These are phyloP conservation scores for Branchellion lobata DNA, from an alignment of 2,888 invertebrate genomes.

Conservation along the genomic window DNA sequence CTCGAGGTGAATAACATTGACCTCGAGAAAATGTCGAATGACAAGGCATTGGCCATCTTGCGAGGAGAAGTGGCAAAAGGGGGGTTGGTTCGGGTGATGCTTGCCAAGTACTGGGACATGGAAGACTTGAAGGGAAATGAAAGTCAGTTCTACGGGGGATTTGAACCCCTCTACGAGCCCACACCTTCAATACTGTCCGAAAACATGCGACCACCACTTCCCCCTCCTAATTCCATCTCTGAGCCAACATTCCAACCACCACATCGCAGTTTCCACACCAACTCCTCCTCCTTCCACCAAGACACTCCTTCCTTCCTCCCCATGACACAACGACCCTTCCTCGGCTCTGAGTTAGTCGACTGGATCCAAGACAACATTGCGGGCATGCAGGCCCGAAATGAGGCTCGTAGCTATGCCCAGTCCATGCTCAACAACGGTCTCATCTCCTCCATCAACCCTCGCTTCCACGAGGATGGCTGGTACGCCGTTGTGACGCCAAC, in stretches of 20 bases:
- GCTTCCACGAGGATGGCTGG: conserved; percentile 42
- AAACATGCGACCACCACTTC: neutral
- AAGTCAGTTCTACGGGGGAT: neutral
- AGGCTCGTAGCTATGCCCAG: conserved; percentile 43
- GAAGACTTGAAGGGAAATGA: neutral
- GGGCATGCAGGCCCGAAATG: conserved; percentile 37
- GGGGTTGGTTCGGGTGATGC: conserved; percentile 26
- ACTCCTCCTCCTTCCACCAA: neutral
- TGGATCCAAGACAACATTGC: conserved; percentile 42
- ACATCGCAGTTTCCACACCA: neutral
- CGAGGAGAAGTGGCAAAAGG: conserved; percentile 41
- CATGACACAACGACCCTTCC: conserved; percentile 30
- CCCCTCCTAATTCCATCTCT: neutral
- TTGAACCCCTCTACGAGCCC: conserved; percentile 32
- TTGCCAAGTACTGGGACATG: conserved; percentile 46
- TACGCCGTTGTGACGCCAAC: conserved; percentile 24
- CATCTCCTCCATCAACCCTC: conserved; percentile 15
- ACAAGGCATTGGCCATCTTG: conserved; percentile 38
- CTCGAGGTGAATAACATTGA: conserved; percentile 43
- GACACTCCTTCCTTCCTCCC: neutral
- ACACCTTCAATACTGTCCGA: conserved; percentile 1
- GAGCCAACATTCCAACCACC: neutral
- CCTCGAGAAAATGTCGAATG: conserved; percentile 43
- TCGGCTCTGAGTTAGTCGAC: conserved; percentile 41
- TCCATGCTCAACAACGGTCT: conserved; percentile 34